Evolutionary conservation across 2,888 invertebrate species (phyloP), one percentile per base, ranked within the genome.

Genomic region (Alsophila aescularia): DNA sequence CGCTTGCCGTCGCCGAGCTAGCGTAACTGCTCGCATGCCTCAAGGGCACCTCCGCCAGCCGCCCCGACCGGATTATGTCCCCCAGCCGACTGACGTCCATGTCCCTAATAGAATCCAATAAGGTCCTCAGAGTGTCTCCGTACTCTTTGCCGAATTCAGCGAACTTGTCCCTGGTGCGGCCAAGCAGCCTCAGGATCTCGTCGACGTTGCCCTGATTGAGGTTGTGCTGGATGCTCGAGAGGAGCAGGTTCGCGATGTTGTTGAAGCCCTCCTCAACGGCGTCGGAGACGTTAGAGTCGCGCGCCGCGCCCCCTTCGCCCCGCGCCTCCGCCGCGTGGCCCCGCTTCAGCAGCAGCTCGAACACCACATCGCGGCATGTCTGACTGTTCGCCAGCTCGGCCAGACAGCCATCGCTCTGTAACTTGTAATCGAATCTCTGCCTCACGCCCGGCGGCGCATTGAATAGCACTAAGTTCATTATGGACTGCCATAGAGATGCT

Each of bases 391-490:
- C 48, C 1, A 57, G 24, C 32, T 70, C 57, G 0, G 49, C 54
- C 21, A 75, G 48, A 3, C 66, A 60, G 3, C 67, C 64, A 35
- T 78, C 75, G 27, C 66, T 63, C 53, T 73, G 73, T 18, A 78
- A 52, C 59, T 75, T 77, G 48, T 75, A 76, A 21, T 77, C 65
- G 15, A 78, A 78, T 40, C 66, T 70, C 10, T 71, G 63, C 34
- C 77, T 65, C 0, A 72, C 59, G 0, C 72, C 64, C 0, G 60
- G 60, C 0, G 77, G 67, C 24, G 73, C 60, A 0, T 58, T 12
- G n/a, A 56, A 52, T 1, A 78, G 56, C 7, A 78, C 41, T 14
- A 43, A 41, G 51, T 78, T 78, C 0, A 78, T 53, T n/a, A 75
- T 2, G 8, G 66, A 52, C 39, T 74, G 60, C 72, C 78, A 77